Conservation (phyloP, 2,113 vertebrate genomes). For the Parus major region DNA sequence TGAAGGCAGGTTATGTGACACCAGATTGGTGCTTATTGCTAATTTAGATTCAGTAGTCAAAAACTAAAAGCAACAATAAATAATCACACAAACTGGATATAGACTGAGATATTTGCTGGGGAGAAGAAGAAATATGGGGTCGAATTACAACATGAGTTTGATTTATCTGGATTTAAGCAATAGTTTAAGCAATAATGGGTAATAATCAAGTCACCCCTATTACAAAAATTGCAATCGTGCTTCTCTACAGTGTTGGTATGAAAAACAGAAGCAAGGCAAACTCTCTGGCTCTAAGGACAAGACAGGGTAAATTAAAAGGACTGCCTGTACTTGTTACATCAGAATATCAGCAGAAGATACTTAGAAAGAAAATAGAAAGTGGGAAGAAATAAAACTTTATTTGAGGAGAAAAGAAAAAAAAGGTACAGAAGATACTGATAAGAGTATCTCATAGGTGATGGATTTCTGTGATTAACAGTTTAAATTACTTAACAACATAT, state of each 20-base stretch:
- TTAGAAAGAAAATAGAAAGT: not conserved
- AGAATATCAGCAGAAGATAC: not conserved
- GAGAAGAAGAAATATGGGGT: not conserved
- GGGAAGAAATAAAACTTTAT: not conserved
- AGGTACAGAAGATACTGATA: not conserved
- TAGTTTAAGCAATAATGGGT: not conserved
- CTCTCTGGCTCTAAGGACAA: not conserved
- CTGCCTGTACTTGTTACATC: not conserved
- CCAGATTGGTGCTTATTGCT: not conserved
- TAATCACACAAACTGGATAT: not conserved
- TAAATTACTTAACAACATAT: not conserved
- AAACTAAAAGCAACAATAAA: not conserved
- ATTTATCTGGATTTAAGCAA: not conserved
- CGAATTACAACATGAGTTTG: not conserved
- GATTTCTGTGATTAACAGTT: not conserved
- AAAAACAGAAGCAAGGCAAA: not conserved
- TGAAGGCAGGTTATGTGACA: not conserved
- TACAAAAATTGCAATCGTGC: not conserved
- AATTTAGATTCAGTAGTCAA: not conserved
- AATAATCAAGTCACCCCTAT: not conserved
- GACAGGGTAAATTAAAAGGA: not conserved
- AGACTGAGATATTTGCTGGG: not conserved
- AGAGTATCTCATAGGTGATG: not conserved
- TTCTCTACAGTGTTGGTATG: not conserved
- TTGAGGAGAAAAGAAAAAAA: not conserved